Evolutionary conservation across 2,113 vertebrate genomes (phyloP).

Genomic region (Oncorhynchus tshawytscha): DNA sequence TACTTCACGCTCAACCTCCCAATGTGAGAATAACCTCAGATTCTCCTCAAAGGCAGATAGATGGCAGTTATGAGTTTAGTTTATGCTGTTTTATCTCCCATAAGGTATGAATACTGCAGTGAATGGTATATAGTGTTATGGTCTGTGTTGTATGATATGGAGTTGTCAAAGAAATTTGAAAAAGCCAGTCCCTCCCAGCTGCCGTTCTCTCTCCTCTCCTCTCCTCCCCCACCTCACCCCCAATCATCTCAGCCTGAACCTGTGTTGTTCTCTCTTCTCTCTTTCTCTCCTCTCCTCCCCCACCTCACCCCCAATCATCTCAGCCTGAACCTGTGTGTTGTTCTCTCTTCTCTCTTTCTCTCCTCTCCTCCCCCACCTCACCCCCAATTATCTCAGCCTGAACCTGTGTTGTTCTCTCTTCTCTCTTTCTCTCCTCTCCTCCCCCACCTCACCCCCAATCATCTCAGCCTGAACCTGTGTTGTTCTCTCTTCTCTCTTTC

Average conservation of each 20-base stretch:
- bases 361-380: too few relatives aligned
- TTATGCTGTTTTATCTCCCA: constrained; percentile 33
- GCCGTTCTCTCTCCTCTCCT: neutral
- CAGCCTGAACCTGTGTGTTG: too few relatives aligned
- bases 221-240: neutral
- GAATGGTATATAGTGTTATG: neutral
- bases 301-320: too few relatives aligned
- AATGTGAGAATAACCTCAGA: constrained; percentile 25
- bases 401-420: too few relatives aligned
- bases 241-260: neutral
- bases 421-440: too few relatives aligned
- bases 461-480: too few relatives aligned
- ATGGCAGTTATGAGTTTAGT: constrained; percentile 38
- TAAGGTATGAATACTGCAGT: neutral
- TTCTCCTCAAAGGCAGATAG: constrained; percentile 19
- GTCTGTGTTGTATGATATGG: neutral
- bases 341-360: too few relatives aligned
- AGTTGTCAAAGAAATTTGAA: constrained; percentile 11
- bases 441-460: too few relatives aligned
- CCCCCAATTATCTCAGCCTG: too few relatives aligned
- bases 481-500: too few relatives aligned
- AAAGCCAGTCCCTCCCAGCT: neutral
- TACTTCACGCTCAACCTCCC: constrained; percentile 25
- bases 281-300: neutral
- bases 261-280: constrained; percentile 2